Evolutionary conservation across 1,140 invertebrate species (phyloP).

Genomic region (Phymastichus coffea): DNA sequence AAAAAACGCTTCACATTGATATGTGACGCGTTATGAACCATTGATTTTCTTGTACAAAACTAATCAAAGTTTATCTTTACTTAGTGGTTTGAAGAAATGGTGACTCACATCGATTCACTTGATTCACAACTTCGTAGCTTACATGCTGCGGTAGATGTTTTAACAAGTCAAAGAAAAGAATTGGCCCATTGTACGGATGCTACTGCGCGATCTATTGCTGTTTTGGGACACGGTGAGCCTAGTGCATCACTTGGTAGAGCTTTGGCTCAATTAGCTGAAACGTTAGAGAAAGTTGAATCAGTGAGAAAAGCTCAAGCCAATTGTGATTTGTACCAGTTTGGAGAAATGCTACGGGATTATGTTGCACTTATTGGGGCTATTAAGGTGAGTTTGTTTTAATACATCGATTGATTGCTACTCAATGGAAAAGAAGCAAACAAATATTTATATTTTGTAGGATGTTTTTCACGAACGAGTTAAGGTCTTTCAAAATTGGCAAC

Average conservation of each 20-base stretch:
- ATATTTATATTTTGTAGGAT: slow-evolving; percentile 61
- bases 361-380: slow-evolving; percentile 89
- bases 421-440: slow-evolving; percentile 1
- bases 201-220: slow-evolving; percentile 85
- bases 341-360: slow-evolving; percentile 95
- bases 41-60: slow-evolving; percentile 26
- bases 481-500: slow-evolving; percentile 97
- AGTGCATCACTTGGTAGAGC: slow-evolving; percentile 90
- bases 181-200: slow-evolving; percentile 75
- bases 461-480: slow-evolving; percentile 98
- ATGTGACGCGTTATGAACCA: slow-evolving; percentile 8
- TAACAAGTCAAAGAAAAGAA: slow-evolving; percentile 86
- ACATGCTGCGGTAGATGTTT: slow-evolving; percentile 82
- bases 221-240: slow-evolving; percentile 93
- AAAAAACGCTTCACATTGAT: slow-evolving; percentile 50
- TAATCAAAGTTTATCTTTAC: slow-evolving; percentile 33
- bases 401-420: slow-evolving; percentile 3
- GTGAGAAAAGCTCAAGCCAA: slow-evolving; percentile 90
- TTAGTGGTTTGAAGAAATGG: slow-evolving; percentile 98
- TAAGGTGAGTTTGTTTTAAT: slow-evolving; percentile 72
- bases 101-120: slow-evolving; percentile 86
- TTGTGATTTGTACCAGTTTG: slow-evolving; percentile 90
- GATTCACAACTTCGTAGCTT: slow-evolving; percentile 88
- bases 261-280: slow-evolving; percentile 89
- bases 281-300: slow-evolving; percentile 77